These are phyloP conservation scores for Boulengerochromis microlepis DNA, from an alignment of 2,113 vertebrate genomes.

Conservation along the genomic window DNA sequence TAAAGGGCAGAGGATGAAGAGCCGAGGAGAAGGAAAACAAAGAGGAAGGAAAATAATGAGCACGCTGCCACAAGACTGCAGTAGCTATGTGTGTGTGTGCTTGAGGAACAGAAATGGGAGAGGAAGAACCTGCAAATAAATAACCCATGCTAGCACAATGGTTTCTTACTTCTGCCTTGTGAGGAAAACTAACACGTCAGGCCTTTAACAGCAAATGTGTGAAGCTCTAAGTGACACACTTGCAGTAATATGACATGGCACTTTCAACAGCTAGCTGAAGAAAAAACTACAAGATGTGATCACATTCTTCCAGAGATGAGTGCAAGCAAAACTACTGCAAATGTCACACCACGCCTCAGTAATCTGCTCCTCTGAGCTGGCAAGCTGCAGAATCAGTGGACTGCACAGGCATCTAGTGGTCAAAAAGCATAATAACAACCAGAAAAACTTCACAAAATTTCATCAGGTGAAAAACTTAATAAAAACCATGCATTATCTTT, in stretches of 20 bases:
- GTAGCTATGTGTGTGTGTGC: background rate
- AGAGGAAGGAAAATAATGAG: background rate
- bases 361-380: background rate
- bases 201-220: background rate
- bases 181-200: background rate
- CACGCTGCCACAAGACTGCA: background rate
- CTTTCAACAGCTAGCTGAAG: background rate
- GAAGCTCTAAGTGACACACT: background rate
- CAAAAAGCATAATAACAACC: background rate
- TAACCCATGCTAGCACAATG: background rate
- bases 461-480: background rate
- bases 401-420: slow-evolving; percentile 30
- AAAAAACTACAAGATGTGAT: background rate
- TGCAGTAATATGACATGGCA: background rate
- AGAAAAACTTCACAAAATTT: background rate
- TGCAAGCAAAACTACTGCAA: background rate
- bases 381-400: background rate
- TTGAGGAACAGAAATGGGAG: background rate
- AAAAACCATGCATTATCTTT: background rate
- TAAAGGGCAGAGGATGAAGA: background rate
- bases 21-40: background rate
- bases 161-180: background rate
- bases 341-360: too few species aligned
- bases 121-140: background rate
- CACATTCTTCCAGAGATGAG: background rate